Base-by-base conservation (phyloP, 2,888 invertebrate species). In the Caenorhabditis sp. region DNA sequence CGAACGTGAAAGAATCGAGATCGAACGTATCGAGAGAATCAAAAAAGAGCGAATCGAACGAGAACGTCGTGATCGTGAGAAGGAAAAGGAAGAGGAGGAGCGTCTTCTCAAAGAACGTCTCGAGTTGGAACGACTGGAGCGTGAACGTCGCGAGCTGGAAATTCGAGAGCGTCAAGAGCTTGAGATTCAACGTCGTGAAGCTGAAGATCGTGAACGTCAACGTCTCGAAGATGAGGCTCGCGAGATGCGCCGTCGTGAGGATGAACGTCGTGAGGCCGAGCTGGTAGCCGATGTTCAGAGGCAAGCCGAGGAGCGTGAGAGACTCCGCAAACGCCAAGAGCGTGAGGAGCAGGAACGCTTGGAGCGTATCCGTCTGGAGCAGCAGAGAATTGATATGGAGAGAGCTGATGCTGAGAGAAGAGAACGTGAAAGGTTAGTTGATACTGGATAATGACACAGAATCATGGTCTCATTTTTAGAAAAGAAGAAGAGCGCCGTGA, bases 11-110 rank as follows among this genome's bases (percentile, higher is more conserved):
- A 80, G 89, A 26, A 82, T 89, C 59, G 89, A 89, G 72, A 90
- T 90, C 61, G 91, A 91, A 72, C 86, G 91, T 26, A 90, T 91
- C 69, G 91, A 91, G 70, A 85, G 90, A 24, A 91, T 91, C 84
- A 90, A 90, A 76, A 84, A 90, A 19, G 91, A 90, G 70, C 84
- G 89, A 54, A 80, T 88, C 28, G 91, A 90, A 59, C 80, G 86
- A 54, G 90, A 91, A 63, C 82, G 87, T 31, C 64, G 77, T 19
- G 89, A 90, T 22, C 68, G 81, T n/a, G 88, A 90, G 64, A 83
- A 87, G 59, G 85, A 80, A 35, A 81, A 81, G 35, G 86, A 87
- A 35, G 89, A 86, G 56, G 85, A 87, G 38, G 84, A 85, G 0
- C 35, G 87, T n/a, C 73, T 87, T 6, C 54, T 68, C 12, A 35